These are phyloP conservation scores for Lynx canadensis DNA, from an alignment of 2,113 vertebrate genomes.

Conservation along the genomic window DNA sequence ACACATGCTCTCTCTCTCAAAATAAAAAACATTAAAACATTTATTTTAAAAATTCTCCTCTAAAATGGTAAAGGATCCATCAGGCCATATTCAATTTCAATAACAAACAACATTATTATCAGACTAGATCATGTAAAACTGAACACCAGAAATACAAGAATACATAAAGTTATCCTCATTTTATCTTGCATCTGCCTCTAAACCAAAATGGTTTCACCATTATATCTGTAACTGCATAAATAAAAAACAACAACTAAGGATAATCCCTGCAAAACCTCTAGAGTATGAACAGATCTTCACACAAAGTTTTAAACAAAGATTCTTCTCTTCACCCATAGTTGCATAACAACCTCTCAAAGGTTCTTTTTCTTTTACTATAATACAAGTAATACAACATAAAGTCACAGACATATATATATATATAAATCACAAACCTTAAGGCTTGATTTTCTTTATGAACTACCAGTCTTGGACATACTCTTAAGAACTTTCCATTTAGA, in stretches of 20 bases:
- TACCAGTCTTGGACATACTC: background rate
- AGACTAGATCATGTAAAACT: conserved; percentile 10
- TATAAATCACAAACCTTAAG: conserved; percentile 13
- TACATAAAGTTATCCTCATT: background rate
- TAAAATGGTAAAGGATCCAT: conserved; percentile 18
- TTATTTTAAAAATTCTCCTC: background rate
- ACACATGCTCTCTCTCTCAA: no score
- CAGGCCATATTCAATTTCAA: background rate
- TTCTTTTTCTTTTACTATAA: background rate
- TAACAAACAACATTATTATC: background rate
- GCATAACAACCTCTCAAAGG: background rate
- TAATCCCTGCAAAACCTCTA: background rate
- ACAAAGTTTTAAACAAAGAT: background rate
- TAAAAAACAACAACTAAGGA: background rate
- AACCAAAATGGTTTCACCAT: conserved; percentile 9
- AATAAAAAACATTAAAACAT: no score
- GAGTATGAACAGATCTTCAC: background rate
- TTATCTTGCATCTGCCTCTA: background rate
- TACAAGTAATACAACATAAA: background rate
- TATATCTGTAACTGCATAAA: background rate
- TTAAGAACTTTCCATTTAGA: background rate
- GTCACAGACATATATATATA: background rate
- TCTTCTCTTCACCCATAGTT: background rate
- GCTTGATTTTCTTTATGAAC: background rate
- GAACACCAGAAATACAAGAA: conserved; percentile 11